Conservation (phyloP, 2,888 invertebrate genomes). For the Athalia cordata region DNA sequence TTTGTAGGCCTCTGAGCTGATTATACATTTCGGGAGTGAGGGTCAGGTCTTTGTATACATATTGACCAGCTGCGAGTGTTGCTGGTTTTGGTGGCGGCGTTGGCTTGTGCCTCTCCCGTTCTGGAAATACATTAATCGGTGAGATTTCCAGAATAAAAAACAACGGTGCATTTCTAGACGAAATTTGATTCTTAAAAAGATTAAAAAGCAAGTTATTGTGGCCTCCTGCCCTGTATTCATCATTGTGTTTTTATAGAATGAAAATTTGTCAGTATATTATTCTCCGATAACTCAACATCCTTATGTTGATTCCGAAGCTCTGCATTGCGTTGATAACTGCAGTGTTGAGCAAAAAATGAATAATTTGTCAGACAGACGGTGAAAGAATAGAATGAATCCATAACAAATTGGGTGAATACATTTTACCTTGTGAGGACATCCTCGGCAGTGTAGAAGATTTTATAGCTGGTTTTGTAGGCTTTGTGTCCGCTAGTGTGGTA, state of each 20-base stretch:
- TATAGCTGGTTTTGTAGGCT: constrained; percentile 97
- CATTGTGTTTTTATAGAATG: no score
- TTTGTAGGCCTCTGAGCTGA: constrained; percentile 88
- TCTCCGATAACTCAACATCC: no score
- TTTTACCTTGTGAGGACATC: constrained; percentile 95
- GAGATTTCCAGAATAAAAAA: not conserved
- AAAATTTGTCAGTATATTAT: no score
- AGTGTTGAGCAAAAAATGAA: no score
- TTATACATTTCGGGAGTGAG: constrained; percentile 88
- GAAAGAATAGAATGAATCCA: not conserved
- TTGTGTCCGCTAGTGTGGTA: constrained; percentile 85
- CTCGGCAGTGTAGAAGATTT: constrained; percentile 96
- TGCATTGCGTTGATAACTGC: no score
- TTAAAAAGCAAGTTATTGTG: no score
- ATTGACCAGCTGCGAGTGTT: constrained; percentile 81
- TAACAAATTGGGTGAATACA: constrained; percentile 48
- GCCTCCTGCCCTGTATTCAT: no score
- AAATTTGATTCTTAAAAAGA: not conserved
- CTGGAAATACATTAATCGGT: constrained; percentile 72
- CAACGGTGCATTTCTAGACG: not conserved
- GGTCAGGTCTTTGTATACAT: constrained; percentile 81
- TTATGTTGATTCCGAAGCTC: no score
- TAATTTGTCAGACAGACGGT: not conserved
- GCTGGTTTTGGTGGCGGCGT: constrained; percentile 91
- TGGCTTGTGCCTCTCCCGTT: constrained; percentile 91